Evolutionary conservation across 1,140 invertebrate genomes (phyloP).

Genomic region (Trachymyrmex septentrionalis): DNA sequence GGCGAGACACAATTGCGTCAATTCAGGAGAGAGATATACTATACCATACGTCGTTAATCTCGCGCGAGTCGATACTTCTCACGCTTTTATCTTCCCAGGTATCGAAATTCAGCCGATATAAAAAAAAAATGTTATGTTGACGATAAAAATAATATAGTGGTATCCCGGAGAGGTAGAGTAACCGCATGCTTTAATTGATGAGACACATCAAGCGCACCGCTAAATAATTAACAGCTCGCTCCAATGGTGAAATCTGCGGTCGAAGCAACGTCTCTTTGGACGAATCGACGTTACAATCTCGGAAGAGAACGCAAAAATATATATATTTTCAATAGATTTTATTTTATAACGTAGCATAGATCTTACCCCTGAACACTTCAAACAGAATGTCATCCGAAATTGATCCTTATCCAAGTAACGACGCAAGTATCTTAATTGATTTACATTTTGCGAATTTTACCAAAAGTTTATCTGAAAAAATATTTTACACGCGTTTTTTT

Average conservation of each 20-base stretch:
- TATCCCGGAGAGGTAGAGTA: neutral
- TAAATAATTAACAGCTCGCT: conserved; percentile 34
- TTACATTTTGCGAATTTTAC: conserved; percentile 88
- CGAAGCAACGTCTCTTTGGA: neutral
- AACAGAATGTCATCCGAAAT: conserved; percentile 95
- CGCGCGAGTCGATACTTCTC: neutral
- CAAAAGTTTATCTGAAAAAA: conserved; percentile 4
- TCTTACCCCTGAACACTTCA: conserved; percentile 92
- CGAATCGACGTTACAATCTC: neutral
- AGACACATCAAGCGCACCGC: neutral
- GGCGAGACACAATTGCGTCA: conserved; percentile 21
- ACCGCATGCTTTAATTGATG: conserved; percentile 16
- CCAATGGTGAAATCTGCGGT: neutral
- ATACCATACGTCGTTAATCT: neutral
- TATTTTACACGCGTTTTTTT: neutral
- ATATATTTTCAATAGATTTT: neutral
- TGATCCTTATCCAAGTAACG: conserved; percentile 96
- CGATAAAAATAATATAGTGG: neutral
- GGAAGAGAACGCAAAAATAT: neutral
- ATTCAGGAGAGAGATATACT: conserved; percentile 8
- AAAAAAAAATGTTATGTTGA: conserved; percentile 8
- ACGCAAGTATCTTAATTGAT: conserved; percentile 94
- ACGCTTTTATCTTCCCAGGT: neutral
- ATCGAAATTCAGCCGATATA: neutral
- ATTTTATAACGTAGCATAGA: neutral